phyloP scores from a whole-genome alignment of 2,113 vertebrate genomes.

The Malurus alboscapulatus region DNA sequence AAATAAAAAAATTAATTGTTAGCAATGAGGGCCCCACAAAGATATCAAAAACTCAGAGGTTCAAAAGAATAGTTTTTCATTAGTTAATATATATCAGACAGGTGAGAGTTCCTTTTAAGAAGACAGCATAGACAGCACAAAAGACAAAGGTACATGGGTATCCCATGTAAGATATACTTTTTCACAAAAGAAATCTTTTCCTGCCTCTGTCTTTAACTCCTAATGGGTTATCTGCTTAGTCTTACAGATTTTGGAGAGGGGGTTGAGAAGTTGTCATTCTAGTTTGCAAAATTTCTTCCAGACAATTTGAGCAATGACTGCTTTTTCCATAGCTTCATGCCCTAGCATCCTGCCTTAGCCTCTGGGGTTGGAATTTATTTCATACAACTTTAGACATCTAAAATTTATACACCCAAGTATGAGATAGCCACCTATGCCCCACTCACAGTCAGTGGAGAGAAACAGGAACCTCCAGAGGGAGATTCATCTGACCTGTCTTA shows the following conservation, averaged over 20 bases:
- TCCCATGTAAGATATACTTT: background rate
- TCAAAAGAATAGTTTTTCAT: background rate
- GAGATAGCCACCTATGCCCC: background rate
- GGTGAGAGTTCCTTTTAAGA: background rate
- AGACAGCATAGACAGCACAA: background rate
- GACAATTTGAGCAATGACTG: background rate
- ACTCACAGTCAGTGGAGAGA: background rate
- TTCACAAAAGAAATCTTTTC: background rate
- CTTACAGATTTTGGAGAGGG: background rate
- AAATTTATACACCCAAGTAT: background rate
- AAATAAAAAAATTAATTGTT: background rate
- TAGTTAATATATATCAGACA: background rate
- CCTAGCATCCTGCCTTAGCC: background rate
- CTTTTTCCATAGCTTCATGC: background rate
- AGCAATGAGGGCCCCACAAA: background rate
- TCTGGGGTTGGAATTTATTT: background rate
- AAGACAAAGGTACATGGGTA: background rate
- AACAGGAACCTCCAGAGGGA: background rate
- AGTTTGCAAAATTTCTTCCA: background rate
- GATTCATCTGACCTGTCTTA: background rate
- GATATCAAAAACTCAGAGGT: background rate
- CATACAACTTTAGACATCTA: background rate
- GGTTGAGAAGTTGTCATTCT: background rate
- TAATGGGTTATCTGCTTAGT: background rate
- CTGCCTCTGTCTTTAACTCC: background rate